Evolutionary conservation across 2,113 vertebrate species (phyloP), one percentile per base, ranked within the genome.

Genomic region (Microtus oregoni): DNA sequence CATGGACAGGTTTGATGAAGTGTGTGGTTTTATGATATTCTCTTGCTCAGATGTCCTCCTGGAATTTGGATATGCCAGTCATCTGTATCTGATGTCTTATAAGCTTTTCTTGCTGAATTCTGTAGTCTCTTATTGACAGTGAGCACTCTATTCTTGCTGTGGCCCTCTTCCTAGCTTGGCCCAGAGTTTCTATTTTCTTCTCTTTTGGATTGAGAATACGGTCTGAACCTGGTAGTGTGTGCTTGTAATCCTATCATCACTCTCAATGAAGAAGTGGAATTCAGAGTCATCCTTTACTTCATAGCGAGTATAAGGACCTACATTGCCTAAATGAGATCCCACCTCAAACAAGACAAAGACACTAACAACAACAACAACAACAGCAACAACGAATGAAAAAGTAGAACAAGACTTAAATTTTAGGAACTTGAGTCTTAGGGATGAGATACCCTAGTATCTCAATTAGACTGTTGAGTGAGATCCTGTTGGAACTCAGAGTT

Each of bases 311-410:
- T 52, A 32, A n/a, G 20, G 47, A 35, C 44, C 30, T 35, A 35
- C 32, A 13, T 70, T 35, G 85, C 3, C 65, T 35, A 24, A 50
- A 87, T 70, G 47, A 58, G 50, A 58, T 55, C 50, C 70, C 58
- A 24, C 41, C 68, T n/a, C 50, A 88, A 58, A 88, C 50, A 72
- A 52, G 55, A 58, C 86, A 87, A 47, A 86, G 41, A 47, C 61
- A 83, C n/a, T 28, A 63, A 63, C n/a, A 41, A 28, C 9, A 86
- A 32, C 41, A 86, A 50, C 75, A 50, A 50, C 50, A 44, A 44
- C 44, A 44, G 5, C 44, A 44, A 44, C 44, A 44, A 77, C 44
- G 52, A 94, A 94, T 89, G 89, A 96, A 91, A 95, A 93, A 91
- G 47, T 22, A 92, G 68, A 83, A 81, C 4, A 76, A 85, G 65